Evolutionary conservation across 2,113 vertebrate species (phyloP).

Genomic region (Dolichotis patagonum): DNA sequence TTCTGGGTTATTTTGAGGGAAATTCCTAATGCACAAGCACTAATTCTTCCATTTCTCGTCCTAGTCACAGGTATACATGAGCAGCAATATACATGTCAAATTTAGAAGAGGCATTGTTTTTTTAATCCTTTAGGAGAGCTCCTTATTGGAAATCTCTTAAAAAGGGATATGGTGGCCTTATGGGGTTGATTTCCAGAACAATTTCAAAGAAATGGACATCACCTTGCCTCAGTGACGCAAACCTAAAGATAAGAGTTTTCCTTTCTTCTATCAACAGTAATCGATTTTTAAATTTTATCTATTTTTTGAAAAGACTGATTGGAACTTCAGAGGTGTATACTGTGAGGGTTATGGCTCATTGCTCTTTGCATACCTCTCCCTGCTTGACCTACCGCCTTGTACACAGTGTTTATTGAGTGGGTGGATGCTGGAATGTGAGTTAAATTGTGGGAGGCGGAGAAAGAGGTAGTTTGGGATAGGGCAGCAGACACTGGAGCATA

Average conservation of each 20-base stretch:
- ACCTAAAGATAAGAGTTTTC: neutral
- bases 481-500: neutral
- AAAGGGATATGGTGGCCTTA: neutral
- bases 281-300: neutral
- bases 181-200: constrained; percentile 3
- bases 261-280: constrained; percentile 1
- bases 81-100: neutral
- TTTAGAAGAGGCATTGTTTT: constrained; percentile 19
- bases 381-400: neutral
- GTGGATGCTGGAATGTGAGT: neutral
- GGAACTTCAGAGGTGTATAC: constrained; percentile 7
- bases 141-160: neutral
- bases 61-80: constrained; percentile 22
- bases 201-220: constrained; percentile 40
- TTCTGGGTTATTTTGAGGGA: constrained; percentile 11
- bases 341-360: neutral
- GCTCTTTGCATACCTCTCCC: constrained; percentile 15
- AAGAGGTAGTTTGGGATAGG: neutral
- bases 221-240: neutral
- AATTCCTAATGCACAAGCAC: neutral
- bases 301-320: constrained; percentile 42
- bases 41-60: neutral
- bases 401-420: neutral
- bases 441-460: neutral
- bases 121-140: constrained; percentile 22